phyloP scores from a whole-genome alignment of 2,888 invertebrate species.

The Aromia moschata region DNA sequence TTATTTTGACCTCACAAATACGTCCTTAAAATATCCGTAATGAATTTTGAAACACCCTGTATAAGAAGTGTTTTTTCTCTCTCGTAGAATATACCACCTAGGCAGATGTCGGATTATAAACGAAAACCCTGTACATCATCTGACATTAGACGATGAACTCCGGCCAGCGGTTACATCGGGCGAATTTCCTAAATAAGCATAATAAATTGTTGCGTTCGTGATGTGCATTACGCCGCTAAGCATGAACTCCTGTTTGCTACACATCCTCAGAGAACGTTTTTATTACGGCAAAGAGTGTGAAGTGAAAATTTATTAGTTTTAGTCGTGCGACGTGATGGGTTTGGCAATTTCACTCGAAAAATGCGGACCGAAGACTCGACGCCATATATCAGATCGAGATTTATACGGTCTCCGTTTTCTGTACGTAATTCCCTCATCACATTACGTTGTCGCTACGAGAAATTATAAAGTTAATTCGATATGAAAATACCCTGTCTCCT shows the following conservation, averaged over 20 bases:
- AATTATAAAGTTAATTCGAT: slow-evolving; percentile 20
- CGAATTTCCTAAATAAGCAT: slow-evolving; percentile 28
- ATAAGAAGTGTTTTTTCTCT: no score
- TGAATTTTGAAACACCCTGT: no score
- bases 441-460: slow-evolving; percentile 31
- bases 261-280: slow-evolving; percentile 54
- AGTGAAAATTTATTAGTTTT: slow-evolving; percentile 60
- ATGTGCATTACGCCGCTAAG: slow-evolving; percentile 44
- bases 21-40: no score
- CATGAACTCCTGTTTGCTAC: slow-evolving; percentile 43
- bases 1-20: no score
- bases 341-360: slow-evolving; percentile 51
- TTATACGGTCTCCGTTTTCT: slow-evolving; percentile 37
- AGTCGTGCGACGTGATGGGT: slow-evolving; percentile 54
- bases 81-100: no score
- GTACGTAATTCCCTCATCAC: slow-evolving; percentile 27
- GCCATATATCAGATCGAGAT: slow-evolving; percentile 47
- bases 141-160: slow-evolving; percentile 11
- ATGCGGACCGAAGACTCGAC: slow-evolving; percentile 39
- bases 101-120: no score
- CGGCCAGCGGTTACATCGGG: background rate
- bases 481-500: slow-evolving; percentile 1
- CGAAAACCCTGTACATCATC: no score
- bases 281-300: slow-evolving; percentile 55
- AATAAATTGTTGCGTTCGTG: slow-evolving; percentile 46